Conservation (phyloP, 2,888 invertebrate species). For the Synergus japonicus region DNA sequence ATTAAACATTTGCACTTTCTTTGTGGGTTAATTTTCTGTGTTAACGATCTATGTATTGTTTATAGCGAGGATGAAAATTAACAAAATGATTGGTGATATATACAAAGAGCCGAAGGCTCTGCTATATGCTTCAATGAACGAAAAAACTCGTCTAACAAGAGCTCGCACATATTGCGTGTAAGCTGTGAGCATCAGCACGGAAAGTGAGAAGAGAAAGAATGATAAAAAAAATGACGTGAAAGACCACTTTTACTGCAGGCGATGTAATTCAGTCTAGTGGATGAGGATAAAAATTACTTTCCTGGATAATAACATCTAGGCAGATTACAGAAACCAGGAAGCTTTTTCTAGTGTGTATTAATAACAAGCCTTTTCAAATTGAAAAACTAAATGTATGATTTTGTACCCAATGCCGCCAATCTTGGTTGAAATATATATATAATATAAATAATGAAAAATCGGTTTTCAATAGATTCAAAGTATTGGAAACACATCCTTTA, state of each 20-base stretch:
- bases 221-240: conserved; percentile 37
- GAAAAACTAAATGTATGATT: not conserved
- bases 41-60: conserved; percentile 35
- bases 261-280: conserved; percentile 5
- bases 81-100: conserved; percentile 10
- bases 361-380: not conserved
- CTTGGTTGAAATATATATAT: too few species aligned
- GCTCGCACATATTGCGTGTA: conserved; percentile 41
- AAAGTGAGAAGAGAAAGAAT: conserved; percentile 45
- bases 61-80: not conserved
- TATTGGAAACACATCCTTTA: too few species aligned
- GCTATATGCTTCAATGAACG: conserved; percentile 43
- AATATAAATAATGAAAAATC: too few species aligned
- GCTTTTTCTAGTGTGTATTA: not conserved
- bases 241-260: conserved; percentile 45
- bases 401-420: not conserved
- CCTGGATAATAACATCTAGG: conserved; percentile 13
- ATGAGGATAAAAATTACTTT: conserved; percentile 6
- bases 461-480: too few species aligned
- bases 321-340: conserved; percentile 1
- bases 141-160: conserved; percentile 48
- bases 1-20: conserved; percentile 32
- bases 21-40: conserved; percentile 19
- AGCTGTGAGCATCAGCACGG: conserved; percentile 42
- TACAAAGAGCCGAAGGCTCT: conserved; percentile 15